These are phyloP conservation scores for Seira ritae DNA, from an alignment of 2,888 invertebrate genomes.

Conservation along the genomic window DNA sequence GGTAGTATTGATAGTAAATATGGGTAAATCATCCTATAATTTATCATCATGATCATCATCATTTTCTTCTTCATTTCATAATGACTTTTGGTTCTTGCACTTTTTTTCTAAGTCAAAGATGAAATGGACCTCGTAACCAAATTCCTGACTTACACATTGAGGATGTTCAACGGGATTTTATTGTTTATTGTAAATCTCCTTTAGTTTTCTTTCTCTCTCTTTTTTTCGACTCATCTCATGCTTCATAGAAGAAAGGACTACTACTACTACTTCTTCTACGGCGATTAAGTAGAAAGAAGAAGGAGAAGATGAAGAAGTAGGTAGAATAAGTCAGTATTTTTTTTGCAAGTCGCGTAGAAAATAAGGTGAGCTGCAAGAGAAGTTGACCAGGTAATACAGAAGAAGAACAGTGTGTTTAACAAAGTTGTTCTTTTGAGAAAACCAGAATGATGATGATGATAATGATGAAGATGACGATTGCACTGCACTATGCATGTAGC, in stretches of 20 bases:
- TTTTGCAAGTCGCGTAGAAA: not conserved
- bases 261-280: too few relatives aligned
- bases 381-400: slow-evolving; percentile 39
- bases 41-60: too few relatives aligned
- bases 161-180: slow-evolving; percentile 64
- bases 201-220: slow-evolving; percentile 42
- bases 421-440: slow-evolving; percentile 54
- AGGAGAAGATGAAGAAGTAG: not conserved
- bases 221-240: too few relatives aligned
- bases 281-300: too few relatives aligned
- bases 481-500: not conserved
- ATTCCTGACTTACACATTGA: slow-evolving; percentile 64
- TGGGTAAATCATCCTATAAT: too few relatives aligned
- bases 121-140: slow-evolving; percentile 61
- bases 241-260: not conserved
- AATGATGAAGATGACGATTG: slow-evolving; percentile 1
- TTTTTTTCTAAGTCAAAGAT: slow-evolving; percentile 27
- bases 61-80: too few relatives aligned
- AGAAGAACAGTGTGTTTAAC: slow-evolving; percentile 33
- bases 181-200: slow-evolving; percentile 64
- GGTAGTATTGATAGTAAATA: too few relatives aligned
- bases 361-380: slow-evolving; percentile 12
- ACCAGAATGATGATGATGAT: slow-evolving; percentile 18
- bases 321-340: not conserved
- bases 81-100: not conserved